Evolutionary conservation across 2,797 vertebrate genomes (phyloP).

Genomic region (Thamnophis elegans): DNA sequence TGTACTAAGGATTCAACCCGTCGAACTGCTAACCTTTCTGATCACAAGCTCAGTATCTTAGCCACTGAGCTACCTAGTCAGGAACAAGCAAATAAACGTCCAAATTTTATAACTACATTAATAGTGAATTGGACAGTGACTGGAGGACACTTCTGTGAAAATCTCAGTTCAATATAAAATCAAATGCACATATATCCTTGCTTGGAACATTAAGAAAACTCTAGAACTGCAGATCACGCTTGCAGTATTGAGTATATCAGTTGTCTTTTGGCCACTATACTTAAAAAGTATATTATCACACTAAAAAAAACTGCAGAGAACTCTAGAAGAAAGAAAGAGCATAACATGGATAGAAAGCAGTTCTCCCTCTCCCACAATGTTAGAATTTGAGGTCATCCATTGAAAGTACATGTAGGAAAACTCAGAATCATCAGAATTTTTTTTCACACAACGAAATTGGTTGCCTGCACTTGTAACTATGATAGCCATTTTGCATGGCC

Average conservation of each 20-base stretch:
- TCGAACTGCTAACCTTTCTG: too few species aligned
- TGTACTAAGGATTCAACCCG: too few species aligned
- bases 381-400: neutral
- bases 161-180: neutral
- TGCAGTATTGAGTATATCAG: neutral
- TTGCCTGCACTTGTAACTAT: neutral
- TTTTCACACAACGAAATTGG: neutral
- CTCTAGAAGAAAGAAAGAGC: neutral
- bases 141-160: neutral
- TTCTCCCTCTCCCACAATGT: neutral
- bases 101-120: neutral
- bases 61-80: too few species aligned
- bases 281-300: neutral
- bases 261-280: neutral
- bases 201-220: neutral
- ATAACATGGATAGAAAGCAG: neutral
- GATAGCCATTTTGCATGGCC: neutral
- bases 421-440: neutral
- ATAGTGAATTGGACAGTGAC: neutral
- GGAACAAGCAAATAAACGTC: neutral
- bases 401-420: neutral
- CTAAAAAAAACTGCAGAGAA: neutral
- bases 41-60: too few species aligned
- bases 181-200: neutral
- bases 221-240: neutral